Evolutionary conservation across 2,888 invertebrate species (phyloP), one percentile per base, ranked within the genome.

Genomic region (Latheticus oryzae): DNA sequence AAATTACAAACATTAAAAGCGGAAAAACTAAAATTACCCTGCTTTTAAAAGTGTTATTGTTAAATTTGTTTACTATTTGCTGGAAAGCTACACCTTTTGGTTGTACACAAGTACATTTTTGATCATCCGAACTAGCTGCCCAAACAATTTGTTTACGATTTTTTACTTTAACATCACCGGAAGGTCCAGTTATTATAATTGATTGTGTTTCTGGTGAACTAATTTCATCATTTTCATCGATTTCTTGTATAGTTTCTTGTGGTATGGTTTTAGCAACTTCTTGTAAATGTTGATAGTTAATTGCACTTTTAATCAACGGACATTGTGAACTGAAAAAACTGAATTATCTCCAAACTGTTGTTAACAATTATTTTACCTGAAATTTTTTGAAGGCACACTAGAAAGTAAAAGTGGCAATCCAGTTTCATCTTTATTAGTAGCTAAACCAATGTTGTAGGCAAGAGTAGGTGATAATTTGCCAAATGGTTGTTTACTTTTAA

Each of bases 361-460:
- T 13, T 13, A 12, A 2, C 3, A 26, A 26, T 26, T 26, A 28
- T n/a, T n/a, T n/a, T 37, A 37, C 35, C 3, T 45, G n/a, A 30
- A 37, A 26, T 4, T 68, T 45, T 66, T 73, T 0, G 78, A 74
- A 32, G 74, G 73, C 24, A 78, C 67, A 2, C 70, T 72, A 2
- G 78, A 74, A 2, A 78, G 71, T 19, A 79, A 56, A 2, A 72
- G 66, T 1, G 76, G 71, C 2, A 78, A 47, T 1, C 74, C 75
- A 38, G 70, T 67, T 24, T 66, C 69, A 32, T 76, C 72, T 59
- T 73, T 74, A 30, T 74, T 75, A n/a, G 79, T 78, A 2, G 78
- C 79, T 16, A 79, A 52, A 21, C 74, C 76, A 43, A 79, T 79
- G 56, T 79, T 79, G 52, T 79, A 78, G 0, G 78, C 77, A 19